Conservation (phyloP, 2,113 vertebrate species). For the Pedetes capensis region DNA sequence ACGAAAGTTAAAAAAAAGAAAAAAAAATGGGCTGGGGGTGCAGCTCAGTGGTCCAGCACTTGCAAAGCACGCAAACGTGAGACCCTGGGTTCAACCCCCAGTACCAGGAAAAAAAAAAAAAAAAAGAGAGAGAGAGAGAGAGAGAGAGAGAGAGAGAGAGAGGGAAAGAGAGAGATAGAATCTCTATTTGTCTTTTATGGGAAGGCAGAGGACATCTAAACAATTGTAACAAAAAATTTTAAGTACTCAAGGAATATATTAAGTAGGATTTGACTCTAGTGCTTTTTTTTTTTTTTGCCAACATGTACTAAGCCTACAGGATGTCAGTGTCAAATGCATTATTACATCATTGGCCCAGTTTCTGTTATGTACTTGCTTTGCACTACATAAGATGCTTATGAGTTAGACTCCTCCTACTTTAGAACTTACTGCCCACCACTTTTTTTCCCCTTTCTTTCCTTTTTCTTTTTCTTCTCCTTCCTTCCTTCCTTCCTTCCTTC, state of each 20-base stretch:
- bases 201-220: neutral
- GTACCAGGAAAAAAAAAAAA: no score
- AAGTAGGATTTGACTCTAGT: neutral
- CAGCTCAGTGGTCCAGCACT: no score
- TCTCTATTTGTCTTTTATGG: neutral
- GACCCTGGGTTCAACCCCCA: no score
- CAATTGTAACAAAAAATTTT: neutral
- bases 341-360: slow-evolving; percentile 16
- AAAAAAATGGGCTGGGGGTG: no score
- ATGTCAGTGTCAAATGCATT: neutral
- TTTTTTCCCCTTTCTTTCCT: no score
- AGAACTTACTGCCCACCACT: neutral
- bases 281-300: neutral
- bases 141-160: no score
- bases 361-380: neutral
- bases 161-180: no score
- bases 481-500: no score
- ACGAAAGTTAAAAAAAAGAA: no score
- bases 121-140: no score
- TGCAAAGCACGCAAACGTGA: no score
- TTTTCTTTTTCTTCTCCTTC: neutral
- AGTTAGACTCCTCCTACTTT: neutral
- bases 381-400: neutral
- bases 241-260: neutral
- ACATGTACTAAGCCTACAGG: neutral